Conservation (phyloP, 1,140 invertebrate genomes). For the Lasaia peninsularis region DNA sequence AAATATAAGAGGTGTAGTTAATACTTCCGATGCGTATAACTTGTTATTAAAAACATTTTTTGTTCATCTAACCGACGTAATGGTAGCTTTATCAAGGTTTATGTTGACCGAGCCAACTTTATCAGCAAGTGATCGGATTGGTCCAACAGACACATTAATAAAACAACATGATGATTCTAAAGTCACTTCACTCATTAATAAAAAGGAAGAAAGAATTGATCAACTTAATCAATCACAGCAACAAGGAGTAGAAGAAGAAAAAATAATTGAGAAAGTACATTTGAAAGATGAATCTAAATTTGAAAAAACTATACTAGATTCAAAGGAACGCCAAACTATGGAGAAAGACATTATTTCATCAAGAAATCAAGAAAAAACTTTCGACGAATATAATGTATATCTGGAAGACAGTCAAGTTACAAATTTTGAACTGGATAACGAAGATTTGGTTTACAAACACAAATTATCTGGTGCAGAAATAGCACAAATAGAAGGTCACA, state of each 20-base stretch:
- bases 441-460: conserved; percentile 30
- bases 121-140: neutral
- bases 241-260: neutral
- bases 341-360: neutral
- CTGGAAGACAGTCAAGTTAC: conserved; percentile 20
- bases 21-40: conserved; percentile 43
- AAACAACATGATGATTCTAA: neutral
- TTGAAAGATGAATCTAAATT: neutral
- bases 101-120: conserved; percentile 36
- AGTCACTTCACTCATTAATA: neutral
- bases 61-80: conserved; percentile 65
- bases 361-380: neutral
- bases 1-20: conserved; percentile 38
- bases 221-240: conserved; percentile 16
- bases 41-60: conserved; percentile 65
- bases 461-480: conserved; percentile 52
- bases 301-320: neutral
- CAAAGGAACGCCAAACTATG: neutral
- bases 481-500: conserved; percentile 49
- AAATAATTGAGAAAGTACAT: neutral
- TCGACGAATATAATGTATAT: conserved; percentile 13
- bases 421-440: conserved; percentile 23
- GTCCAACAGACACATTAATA: neutral
- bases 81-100: conserved; percentile 58
- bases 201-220: conserved; percentile 8